Evolutionary conservation across 2,797 vertebrate genomes (phyloP).

Genomic region (Pitangus sulphuratus): DNA sequence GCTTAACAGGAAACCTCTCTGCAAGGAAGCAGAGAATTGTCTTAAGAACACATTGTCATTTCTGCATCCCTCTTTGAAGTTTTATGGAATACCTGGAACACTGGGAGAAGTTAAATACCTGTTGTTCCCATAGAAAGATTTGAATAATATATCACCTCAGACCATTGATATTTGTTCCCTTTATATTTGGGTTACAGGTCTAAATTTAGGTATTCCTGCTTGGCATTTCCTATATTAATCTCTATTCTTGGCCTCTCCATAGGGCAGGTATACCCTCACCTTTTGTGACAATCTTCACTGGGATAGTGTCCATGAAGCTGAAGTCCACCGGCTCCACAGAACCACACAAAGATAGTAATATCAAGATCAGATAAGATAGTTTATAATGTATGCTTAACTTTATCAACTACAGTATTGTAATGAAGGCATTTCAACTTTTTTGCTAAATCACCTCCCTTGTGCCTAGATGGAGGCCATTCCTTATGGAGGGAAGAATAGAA

Average conservation of each 20-base stretch:
- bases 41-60: neutral
- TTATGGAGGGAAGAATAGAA: neutral
- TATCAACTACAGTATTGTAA: neutral
- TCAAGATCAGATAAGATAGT: neutral
- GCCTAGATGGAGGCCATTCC: neutral
- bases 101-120: neutral
- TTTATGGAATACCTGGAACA: neutral
- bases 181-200: neutral
- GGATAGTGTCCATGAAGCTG: neutral
- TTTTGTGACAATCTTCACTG: neutral
- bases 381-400: neutral
- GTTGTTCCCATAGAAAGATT: neutral
- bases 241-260: neutral
- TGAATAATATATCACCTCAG: neutral
- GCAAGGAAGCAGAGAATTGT: neutral
- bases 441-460: neutral
- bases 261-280: neutral
- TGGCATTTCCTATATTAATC: neutral
- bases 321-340: accelerated
- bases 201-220: neutral
- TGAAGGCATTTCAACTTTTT: neutral
- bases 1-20: neutral
- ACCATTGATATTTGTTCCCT: neutral
- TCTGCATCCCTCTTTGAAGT: neutral
- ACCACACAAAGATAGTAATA: neutral